A percentile compares a stretch with the other conserved stretches of the same genome.
Evolutionary conservation across 1,140 invertebrate genomes (phyloP).

Genomic region (Drosophila pachea): DNA sequence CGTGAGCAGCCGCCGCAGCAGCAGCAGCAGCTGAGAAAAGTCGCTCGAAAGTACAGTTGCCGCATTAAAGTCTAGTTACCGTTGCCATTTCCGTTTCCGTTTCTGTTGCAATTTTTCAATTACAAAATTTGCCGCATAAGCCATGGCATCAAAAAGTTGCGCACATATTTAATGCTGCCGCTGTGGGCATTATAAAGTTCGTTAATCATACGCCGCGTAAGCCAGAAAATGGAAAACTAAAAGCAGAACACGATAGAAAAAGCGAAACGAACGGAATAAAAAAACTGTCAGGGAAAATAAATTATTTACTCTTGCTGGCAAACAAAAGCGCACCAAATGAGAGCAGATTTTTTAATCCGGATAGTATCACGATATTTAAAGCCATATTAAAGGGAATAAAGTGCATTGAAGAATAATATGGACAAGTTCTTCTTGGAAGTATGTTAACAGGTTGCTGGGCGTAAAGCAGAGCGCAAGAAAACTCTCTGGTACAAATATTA

Average conservation of each 20-base stretch:
- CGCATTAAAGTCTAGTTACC: slow-evolving; percentile 40
- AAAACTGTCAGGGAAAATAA: background rate
- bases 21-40: background rate
- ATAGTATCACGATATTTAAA: too few species aligned
- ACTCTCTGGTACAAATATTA: too few species aligned
- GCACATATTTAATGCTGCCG: slow-evolving; percentile 3
- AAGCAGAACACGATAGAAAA: background rate
- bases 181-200: slow-evolving; percentile 34
- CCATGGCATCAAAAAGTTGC: slow-evolving; percentile 19
- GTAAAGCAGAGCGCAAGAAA: too few species aligned
- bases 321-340: too few species aligned
- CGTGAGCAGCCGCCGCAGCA: slow-evolving; percentile 46
- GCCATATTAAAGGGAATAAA: too few species aligned
- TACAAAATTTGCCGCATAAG: slow-evolving; percentile 40
- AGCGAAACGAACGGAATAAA: too few species aligned
- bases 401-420: too few species aligned
- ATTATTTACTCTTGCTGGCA: slow-evolving; percentile 8
- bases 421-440: too few species aligned
- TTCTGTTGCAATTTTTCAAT: slow-evolving; percentile 32
- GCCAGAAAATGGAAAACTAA: slow-evolving; percentile 10
- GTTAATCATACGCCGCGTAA: slow-evolving; percentile 59
- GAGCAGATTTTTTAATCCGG: too few species aligned
- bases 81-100: slow-evolving; percentile 12
- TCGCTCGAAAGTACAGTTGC: slow-evolving; percentile 64
- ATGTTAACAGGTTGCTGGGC: too few species aligned